Conservation (phyloP, 2,113 vertebrate species). For the Malurus alboscapulatus region DNA sequence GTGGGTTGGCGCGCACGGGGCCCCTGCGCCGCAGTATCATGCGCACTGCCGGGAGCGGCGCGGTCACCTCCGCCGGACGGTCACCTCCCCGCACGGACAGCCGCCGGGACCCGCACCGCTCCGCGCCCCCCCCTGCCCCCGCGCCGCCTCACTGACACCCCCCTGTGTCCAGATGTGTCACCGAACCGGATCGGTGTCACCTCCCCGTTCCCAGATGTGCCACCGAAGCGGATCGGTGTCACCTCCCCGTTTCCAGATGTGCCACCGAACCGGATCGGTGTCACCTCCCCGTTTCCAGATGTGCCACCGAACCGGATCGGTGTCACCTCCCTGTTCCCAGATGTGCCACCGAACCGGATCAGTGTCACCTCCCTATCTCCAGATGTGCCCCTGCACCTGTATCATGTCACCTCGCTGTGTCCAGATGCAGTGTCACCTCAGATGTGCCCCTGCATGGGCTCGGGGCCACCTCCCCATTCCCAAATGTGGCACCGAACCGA, state of each 20-base stretch:
- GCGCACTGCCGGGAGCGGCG: slow-evolving; percentile 84
- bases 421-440: no score
- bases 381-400: not conserved
- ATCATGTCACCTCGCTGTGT: no score
- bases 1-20: slow-evolving; percentile 92
- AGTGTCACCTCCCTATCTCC: not conserved
- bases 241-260: not conserved
- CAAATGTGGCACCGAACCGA: not conserved
- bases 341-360: not conserved
- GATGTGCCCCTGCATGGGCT: accelerated
- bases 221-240: not conserved
- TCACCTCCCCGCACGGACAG: not conserved
- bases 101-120: not conserved
- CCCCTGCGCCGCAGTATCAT: slow-evolving; percentile 95
- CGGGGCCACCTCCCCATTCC: not conserved
- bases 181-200: accelerated
- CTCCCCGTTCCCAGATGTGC: no score
- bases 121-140: not conserved
- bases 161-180: not conserved
- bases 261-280: no score
- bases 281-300: no score
- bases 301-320: accelerated
- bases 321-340: not conserved
- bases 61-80: slow-evolving; percentile 26
- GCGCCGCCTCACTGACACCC: not conserved